Evolutionary conservation across 2,888 invertebrate genomes (phyloP).

Genomic region (Drosophila paranaensis): DNA sequence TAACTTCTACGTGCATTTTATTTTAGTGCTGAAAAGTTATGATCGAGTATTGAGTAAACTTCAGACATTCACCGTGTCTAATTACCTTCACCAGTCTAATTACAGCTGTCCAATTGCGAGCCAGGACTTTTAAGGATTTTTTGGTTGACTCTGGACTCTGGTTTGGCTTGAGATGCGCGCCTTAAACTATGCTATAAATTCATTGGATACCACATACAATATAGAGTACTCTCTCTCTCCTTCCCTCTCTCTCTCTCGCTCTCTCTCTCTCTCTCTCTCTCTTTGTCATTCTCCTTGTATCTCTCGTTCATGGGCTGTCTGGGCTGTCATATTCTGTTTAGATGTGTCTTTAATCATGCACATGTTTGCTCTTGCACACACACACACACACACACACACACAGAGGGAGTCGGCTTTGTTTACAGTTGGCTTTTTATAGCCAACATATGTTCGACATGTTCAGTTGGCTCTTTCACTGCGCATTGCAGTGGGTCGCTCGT

Average conservation of each 20-base stretch:
- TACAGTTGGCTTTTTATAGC: constrained; percentile 68
- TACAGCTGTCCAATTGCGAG: not conserved
- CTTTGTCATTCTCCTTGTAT: not conserved
- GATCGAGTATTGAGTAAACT: no score
- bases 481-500: constrained; percentile 43
- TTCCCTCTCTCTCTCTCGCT: not conserved
- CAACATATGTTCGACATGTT: constrained; percentile 72
- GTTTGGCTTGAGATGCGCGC: constrained; percentile 30
- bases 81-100: no score
- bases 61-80: no score
- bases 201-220: constrained; percentile 12
- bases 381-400: constrained; percentile 20
- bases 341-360: constrained; percentile 53
- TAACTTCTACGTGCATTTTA: no score
- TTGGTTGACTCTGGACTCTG: constrained; percentile 16
- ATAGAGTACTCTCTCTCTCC: not conserved
- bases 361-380: constrained; percentile 46
- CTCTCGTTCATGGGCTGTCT: constrained; percentile 13
- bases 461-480: constrained; percentile 58
- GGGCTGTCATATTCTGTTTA: constrained; percentile 39
- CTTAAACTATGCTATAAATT: constrained; percentile 54
- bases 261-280: not conserved
- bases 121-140: not conserved
- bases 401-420: constrained; percentile 48
- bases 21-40: no score